Conservation (phyloP, 1,140 invertebrate genomes). For the Ctenoplectra terminalis region DNA sequence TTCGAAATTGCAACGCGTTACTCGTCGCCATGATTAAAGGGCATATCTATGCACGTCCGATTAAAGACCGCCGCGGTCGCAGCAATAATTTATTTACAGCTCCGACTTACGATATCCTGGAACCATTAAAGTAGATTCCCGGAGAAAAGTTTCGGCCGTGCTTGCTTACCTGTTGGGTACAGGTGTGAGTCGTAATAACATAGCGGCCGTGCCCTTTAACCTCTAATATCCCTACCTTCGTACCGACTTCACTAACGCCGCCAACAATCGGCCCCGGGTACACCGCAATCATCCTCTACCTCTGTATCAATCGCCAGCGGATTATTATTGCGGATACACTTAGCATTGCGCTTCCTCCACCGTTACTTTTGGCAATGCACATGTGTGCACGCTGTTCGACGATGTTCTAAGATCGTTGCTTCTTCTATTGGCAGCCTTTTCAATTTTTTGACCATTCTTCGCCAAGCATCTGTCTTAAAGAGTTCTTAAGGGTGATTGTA, state of each 20-base stretch:
- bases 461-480: too few relatives aligned
- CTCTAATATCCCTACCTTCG: slow-evolving; percentile 70
- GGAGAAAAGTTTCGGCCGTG: slow-evolving; percentile 63
- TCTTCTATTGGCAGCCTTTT: too few relatives aligned
- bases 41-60: slow-evolving; percentile 45
- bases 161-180: slow-evolving; percentile 69
- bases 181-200: slow-evolving; percentile 83
- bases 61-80: slow-evolving; percentile 47
- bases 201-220: slow-evolving; percentile 78
- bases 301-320: slow-evolving; percentile 80
- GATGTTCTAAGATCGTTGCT: not conserved
- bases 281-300: slow-evolving; percentile 79
- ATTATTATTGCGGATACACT: slow-evolving; percentile 79
- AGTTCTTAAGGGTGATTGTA: too few relatives aligned
- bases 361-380: slow-evolving; percentile 13
- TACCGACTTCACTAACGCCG: slow-evolving; percentile 77
- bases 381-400: not conserved
- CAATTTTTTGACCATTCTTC: too few relatives aligned
- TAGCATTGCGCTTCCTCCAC: slow-evolving; percentile 72
- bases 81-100: slow-evolving; percentile 67
- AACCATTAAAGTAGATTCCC: slow-evolving; percentile 65
- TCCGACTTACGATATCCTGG: slow-evolving; percentile 55
- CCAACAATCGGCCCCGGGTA: slow-evolving; percentile 74
- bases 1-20: slow-evolving; percentile 41
- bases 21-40: slow-evolving; percentile 51